Evolutionary conservation across 2,888 invertebrate species (phyloP).

Genomic region (Diplazon laetatorius): DNA sequence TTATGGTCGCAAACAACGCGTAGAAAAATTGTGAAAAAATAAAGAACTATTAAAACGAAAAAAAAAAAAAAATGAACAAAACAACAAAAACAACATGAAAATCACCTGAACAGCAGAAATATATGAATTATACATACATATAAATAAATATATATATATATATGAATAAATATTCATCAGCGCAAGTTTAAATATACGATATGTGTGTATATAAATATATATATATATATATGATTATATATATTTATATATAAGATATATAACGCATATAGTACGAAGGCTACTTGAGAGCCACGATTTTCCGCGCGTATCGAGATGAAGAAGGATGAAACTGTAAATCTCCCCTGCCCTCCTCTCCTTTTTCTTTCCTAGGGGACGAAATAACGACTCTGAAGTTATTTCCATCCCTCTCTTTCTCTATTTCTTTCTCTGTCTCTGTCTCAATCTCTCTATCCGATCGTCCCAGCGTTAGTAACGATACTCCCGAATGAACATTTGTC

Average conservation of each 20-base stretch:
- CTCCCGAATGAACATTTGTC: slow-evolving; percentile 61
- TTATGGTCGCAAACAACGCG: slow-evolving; percentile 48
- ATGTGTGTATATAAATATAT: slow-evolving; percentile 57
- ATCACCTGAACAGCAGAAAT: slow-evolving; percentile 63
- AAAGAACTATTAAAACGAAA: no score
- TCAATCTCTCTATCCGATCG: slow-evolving; percentile 65
- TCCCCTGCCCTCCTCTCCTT: slow-evolving; percentile 64
- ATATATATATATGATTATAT: slow-evolving; percentile 57
- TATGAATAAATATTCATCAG: slow-evolving; percentile 56
- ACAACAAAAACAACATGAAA: slow-evolving; percentile 44
- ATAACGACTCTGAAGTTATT: no score
- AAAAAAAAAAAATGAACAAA: slow-evolving; percentile 20
- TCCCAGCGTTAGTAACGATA: slow-evolving; percentile 54
- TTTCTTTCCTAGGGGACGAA: no score
- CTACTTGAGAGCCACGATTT: slow-evolving; percentile 37
- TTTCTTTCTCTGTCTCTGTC: no score
- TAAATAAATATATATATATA: slow-evolving; percentile 67
- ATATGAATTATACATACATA: slow-evolving; percentile 77
- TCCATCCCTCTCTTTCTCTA: no score
- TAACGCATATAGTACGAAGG: slow-evolving; percentile 59
- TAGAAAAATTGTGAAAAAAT: no score
- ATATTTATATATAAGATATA: slow-evolving; percentile 60
- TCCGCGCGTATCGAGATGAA: slow-evolving; percentile 53
- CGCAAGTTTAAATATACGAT: slow-evolving; percentile 75
- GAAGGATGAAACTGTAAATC: slow-evolving; percentile 61